Evolutionary conservation across 2,888 invertebrate species (phyloP).

Genomic region (Harpagoxenus sublaevis): DNA sequence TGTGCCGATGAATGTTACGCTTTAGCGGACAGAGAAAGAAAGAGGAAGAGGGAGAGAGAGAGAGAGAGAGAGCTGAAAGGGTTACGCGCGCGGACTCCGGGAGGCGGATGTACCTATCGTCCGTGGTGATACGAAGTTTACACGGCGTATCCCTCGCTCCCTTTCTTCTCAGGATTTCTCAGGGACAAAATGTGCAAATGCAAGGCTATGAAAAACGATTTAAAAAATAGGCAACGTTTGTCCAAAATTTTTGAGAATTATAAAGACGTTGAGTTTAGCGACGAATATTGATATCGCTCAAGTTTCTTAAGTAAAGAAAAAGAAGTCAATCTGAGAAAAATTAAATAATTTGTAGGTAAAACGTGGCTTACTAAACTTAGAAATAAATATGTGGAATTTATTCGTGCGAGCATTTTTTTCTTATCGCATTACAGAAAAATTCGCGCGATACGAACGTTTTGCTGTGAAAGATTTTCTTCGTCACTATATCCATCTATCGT

Average conservation of each 20-base stretch:
- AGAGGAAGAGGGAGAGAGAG: constrained; percentile 13
- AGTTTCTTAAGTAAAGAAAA: background rate
- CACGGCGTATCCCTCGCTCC: background rate
- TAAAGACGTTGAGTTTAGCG: background rate
- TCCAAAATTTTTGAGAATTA: background rate
- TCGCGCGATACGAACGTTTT: background rate
- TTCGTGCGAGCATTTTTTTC: background rate
- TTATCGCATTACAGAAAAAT: background rate
- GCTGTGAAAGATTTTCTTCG: background rate
- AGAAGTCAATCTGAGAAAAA: background rate
- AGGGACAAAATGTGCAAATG: background rate
- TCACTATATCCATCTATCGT: background rate
- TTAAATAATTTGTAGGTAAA: background rate
- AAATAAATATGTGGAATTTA: background rate
- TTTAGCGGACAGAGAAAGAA: constrained; percentile 53
- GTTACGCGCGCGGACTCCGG: background rate
- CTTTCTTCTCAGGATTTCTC: background rate
- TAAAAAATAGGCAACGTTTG: background rate
- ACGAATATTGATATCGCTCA: background rate
- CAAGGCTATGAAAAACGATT: background rate
- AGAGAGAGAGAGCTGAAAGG: background rate
- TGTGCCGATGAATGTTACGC: constrained; percentile 59
- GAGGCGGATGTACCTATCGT: background rate
- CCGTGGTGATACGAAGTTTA: background rate
- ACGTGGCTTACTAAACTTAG: background rate